Base-by-base conservation (phyloP, 2,888 invertebrate species). In the Acanthosoma haemorrhoidale region DNA sequence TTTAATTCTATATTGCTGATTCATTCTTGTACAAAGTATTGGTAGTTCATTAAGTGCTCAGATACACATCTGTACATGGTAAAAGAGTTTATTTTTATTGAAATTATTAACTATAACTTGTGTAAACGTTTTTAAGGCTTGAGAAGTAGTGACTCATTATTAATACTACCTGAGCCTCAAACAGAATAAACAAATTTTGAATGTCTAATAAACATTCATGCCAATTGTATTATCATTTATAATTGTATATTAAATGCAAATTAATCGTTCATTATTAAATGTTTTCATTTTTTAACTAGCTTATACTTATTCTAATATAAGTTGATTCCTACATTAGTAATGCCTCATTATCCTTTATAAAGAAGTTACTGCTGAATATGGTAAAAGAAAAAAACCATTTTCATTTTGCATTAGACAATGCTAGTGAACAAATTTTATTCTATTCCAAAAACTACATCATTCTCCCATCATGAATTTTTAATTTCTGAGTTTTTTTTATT, bases 231-330 rank as follows among this genome's bases (percentile, higher is more conserved):
- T 51, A 43, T 43, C 21, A 21, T 51, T 21, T 21, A 51, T 25
- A 29, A 51, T 51, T 51, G 29, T 51, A 51, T 51, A 25, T 51
- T 25, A 51, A 51, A 13, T 51, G 51, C 51, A 51, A 25, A 51
- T 51, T 51, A 51, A 51, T 51, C 51, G 51, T 51, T 51, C 51
- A 25, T 51, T 51, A 51, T 51, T 51, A 51, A 51, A 51, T 51
- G 51, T 51, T 51, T 51, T 51, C 51, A 51, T 51, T 51, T 51
- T 51, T 51, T 51, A 51, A 51, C n/a, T 51, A 51, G 51, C 51
- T 25, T 51, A 25, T 25, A n/a, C 25, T 51, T 51, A 51, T 51
- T 51, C 29, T 8, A 51, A 25, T 51, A 25, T 51, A 25, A 51
- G 51, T n/a, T 51, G 13, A 25, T n/a, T 51, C 51, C 51, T 25